These are phyloP conservation scores for Syrrhaptes paradoxus DNA, from an alignment of 2,113 vertebrate species.

Conservation along the genomic window DNA sequence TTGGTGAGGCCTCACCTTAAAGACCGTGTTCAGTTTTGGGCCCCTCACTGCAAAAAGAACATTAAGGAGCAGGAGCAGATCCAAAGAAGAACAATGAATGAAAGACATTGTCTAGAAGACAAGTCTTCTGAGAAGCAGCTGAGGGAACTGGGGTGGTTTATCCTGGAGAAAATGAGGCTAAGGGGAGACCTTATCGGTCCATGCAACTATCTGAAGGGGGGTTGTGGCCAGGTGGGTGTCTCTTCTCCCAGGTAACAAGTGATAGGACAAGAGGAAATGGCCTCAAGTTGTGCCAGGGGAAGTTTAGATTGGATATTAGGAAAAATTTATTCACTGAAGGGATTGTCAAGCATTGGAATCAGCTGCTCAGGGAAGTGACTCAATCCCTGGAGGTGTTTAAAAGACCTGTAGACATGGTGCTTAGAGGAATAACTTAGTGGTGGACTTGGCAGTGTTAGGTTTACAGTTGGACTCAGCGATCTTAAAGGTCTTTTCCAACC, in stretches of 20 bases:
- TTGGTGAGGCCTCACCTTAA: background rate
- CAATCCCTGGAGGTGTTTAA: background rate
- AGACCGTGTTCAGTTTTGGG: background rate
- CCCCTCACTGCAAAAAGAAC: background rate
- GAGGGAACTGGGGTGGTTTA: background rate
- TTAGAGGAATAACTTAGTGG: background rate
- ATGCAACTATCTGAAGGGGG: background rate
- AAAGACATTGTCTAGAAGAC: background rate
- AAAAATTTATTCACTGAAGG: background rate
- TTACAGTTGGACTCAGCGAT: accelerated
- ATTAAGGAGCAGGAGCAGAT: accelerated
- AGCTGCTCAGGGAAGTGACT: background rate
- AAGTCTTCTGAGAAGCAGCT: accelerated
- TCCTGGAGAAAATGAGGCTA: background rate
- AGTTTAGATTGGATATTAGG: background rate
- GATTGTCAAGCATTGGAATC: accelerated
- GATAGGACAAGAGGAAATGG: accelerated
- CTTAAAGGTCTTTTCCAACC: background rate
- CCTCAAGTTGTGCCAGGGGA: accelerated
- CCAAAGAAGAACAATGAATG: background rate
- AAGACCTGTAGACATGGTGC: background rate
- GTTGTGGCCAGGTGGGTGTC: accelerated
- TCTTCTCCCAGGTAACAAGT: background rate
- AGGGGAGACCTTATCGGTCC: background rate
- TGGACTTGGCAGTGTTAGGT: background rate